Evolutionary conservation across 2,113 vertebrate genomes (phyloP).

Genomic region (Asarcornis scutulata): DNA sequence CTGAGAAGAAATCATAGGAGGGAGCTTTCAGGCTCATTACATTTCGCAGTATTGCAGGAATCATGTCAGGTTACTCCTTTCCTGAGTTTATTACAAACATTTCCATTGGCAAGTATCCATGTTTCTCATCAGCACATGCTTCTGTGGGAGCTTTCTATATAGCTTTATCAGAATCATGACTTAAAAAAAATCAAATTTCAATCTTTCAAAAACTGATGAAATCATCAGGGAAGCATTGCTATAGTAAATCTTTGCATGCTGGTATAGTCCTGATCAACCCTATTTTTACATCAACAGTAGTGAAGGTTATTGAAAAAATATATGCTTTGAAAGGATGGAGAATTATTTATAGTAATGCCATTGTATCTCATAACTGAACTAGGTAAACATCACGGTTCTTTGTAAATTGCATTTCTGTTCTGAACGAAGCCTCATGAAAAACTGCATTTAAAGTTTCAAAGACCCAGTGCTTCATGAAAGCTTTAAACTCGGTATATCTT

Average conservation of each 20-base stretch:
- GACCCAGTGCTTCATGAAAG: background rate
- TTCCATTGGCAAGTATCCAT: background rate
- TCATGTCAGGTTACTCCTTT: background rate
- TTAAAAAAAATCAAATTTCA: background rate
- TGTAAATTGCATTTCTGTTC: background rate
- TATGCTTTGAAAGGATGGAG: background rate
- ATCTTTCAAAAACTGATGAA: conserved; percentile 5
- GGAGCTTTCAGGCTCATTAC: background rate
- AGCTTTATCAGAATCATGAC: background rate
- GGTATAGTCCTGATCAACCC: background rate
- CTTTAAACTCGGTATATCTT: background rate
- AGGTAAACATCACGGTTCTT: background rate
- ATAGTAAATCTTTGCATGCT: conserved; percentile 18
- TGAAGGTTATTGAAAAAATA: background rate
- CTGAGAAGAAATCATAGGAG: fast-evolving
- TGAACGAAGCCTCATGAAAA: background rate
- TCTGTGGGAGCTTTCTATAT: background rate
- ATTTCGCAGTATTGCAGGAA: background rate
- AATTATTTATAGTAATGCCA: background rate
- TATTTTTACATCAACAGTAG: background rate
- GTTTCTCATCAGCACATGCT: background rate
- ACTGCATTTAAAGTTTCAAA: background rate
- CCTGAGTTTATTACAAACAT: background rate
- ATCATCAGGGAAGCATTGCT: background rate
- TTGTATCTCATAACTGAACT: background rate